These are phyloP conservation scores for Oscheius sp. DNA, from an alignment of 2,888 invertebrate genomes.

Conservation along the genomic window DNA sequence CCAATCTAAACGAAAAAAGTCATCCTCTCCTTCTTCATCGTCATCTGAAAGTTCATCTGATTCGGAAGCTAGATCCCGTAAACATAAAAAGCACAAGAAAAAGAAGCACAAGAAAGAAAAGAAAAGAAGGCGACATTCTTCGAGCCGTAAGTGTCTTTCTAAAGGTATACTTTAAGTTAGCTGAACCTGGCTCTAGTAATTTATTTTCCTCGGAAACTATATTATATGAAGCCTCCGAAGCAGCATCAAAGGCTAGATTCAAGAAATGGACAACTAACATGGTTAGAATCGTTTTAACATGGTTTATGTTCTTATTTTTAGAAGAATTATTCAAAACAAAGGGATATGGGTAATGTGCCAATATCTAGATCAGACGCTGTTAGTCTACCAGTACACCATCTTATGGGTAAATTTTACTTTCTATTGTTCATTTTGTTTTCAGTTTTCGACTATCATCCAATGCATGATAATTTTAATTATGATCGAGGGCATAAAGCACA, in stretches of 20 bases:
- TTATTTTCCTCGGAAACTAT: background rate
- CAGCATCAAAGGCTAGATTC: background rate
- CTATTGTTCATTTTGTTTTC: no score
- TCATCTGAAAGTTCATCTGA: background rate
- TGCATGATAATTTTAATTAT: slow-evolving; percentile 2
- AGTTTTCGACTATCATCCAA: background rate
- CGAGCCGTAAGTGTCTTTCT: background rate
- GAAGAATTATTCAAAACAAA: background rate
- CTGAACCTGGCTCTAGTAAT: background rate
- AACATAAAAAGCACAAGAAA: background rate
- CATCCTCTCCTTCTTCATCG: no score
- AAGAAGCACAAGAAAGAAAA: background rate
- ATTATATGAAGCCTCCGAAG: background rate
- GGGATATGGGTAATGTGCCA: background rate
- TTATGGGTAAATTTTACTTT: no score
- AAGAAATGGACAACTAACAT: background rate
- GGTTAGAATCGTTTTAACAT: background rate
- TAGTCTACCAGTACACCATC: no score
- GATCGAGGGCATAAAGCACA: background rate
- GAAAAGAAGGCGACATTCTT: background rate
- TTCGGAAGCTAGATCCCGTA: background rate
- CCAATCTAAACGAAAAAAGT: no score
- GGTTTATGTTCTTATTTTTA: background rate
- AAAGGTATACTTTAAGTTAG: no score
- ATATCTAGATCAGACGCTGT: no score